Percentiles rank a stretch among this genome's conserved stretches.
These are phyloP conservation scores for Limosa lapponica DNA, from an alignment of 2,797 vertebrate genomes.

Conservation along the genomic window DNA sequence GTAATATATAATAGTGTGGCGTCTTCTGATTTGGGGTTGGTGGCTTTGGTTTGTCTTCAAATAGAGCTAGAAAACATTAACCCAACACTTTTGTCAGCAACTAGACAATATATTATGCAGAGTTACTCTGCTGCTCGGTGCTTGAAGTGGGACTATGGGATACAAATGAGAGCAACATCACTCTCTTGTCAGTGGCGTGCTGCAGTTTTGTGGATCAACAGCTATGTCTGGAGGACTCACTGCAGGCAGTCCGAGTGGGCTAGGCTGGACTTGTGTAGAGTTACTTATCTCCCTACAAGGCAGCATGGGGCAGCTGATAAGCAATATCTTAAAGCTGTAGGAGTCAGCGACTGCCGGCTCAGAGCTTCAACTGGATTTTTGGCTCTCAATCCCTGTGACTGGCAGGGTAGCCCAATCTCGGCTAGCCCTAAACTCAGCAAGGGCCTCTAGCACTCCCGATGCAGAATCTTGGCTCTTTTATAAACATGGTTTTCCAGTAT, in stretches of 20 bases:
- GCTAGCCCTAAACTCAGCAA: background rate
- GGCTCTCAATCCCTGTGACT: background rate
- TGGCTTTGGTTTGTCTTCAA: background rate
- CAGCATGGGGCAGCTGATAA: background rate
- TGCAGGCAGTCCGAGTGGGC: background rate
- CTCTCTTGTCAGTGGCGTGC: too few relatives aligned
- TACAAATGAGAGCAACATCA: background rate
- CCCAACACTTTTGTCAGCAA: rapidly evolving
- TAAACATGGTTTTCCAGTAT: background rate
- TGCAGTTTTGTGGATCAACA: background rate
- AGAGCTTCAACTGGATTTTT: background rate
- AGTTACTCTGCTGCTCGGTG: background rate
- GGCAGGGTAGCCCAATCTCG: background rate
- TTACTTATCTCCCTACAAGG: background rate
- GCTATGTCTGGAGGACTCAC: background rate
- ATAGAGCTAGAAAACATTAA: background rate
- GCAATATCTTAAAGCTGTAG: background rate
- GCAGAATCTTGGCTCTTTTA: background rate
- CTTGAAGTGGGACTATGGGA: background rate
- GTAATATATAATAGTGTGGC: background rate
- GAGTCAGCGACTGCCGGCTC: background rate
- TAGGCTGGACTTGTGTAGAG: background rate
- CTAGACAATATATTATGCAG: background rate
- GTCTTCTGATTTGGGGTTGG: background rate
- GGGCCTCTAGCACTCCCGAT: background rate